A percentile compares a stretch with the other conserved stretches of the same genome.
These are phyloP conservation scores for Emmelina monodactyla DNA, from an alignment of 2,888 invertebrate genomes.

Conservation along the genomic window DNA sequence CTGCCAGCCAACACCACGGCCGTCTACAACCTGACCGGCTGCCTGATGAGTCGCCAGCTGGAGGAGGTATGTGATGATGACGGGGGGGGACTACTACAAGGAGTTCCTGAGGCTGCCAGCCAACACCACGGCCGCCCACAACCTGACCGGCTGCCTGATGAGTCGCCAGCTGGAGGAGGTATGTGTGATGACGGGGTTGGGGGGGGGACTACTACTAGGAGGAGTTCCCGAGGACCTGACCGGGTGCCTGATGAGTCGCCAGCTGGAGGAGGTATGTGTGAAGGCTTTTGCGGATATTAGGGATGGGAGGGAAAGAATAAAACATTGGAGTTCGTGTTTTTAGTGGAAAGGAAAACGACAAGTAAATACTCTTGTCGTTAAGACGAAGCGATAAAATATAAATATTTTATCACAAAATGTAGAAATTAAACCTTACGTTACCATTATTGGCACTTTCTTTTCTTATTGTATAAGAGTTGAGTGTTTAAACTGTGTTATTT, in stretches of 20 bases:
- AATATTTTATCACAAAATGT: too few relatives aligned
- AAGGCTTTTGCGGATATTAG: too few relatives aligned
- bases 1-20: conserved; percentile 39
- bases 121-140: conserved; percentile 36
- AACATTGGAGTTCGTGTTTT: too few relatives aligned
- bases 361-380: too few relatives aligned
- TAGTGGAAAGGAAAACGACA: too few relatives aligned
- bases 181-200: too few relatives aligned
- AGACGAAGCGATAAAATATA: too few relatives aligned
- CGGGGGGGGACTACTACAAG: conserved; percentile 63
- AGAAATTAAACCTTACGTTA: too few relatives aligned
- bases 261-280: conserved; percentile 82
- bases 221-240: conserved; percentile 56
- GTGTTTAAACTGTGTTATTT: too few relatives aligned
- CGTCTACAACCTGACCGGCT: conserved; percentile 66
- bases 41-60: conserved; percentile 76
- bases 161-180: conserved; percentile 79
- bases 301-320: too few relatives aligned
- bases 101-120: conserved; percentile 43
- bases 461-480: too few relatives aligned
- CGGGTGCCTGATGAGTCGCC: conserved; percentile 74
- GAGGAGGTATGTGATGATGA: conserved; percentile 79
- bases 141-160: conserved; percentile 74
- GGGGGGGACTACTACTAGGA: conserved; percentile 65
- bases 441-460: too few relatives aligned